These are phyloP conservation scores for Ophion obscuratus DNA, from an alignment of 2,888 invertebrate species.

Conservation along the genomic window DNA sequence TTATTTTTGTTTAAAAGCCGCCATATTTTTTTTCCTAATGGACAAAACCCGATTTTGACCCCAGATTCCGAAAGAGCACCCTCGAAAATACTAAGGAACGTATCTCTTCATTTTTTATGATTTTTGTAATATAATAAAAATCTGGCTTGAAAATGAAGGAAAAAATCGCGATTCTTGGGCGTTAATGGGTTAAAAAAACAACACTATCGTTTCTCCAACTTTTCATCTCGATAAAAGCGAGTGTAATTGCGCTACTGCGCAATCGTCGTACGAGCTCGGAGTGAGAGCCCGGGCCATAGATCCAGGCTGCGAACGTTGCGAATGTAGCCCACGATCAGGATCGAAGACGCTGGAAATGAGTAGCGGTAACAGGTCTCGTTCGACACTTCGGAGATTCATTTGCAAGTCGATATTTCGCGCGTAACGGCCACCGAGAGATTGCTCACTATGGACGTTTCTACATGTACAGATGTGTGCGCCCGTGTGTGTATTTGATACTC, in stretches of 20 bases:
- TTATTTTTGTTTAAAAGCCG: too few species aligned
- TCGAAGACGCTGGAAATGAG: slow-evolving; percentile 50
- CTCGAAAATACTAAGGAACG: too few species aligned
- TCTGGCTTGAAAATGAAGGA: too few species aligned
- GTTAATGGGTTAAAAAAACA: too few species aligned
- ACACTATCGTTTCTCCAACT: slow-evolving; percentile 8
- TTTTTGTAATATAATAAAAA: too few species aligned
- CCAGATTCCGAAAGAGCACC: too few species aligned
- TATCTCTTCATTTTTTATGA: too few species aligned
- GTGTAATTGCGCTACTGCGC: slow-evolving; percentile 37
- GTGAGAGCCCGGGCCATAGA: slow-evolving; percentile 61
- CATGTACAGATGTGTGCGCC: background rate
- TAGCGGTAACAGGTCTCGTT: slow-evolving; percentile 60
- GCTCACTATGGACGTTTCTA: slow-evolving; percentile 13
- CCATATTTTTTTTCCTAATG: too few species aligned
- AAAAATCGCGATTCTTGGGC: too few species aligned
- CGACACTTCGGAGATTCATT: slow-evolving; percentile 74
- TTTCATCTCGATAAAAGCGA: slow-evolving; percentile 3
- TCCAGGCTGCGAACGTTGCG: slow-evolving; percentile 44
- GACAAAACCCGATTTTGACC: too few species aligned
- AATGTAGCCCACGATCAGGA: slow-evolving; percentile 9
- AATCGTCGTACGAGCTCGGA: background rate
- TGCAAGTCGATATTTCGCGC: slow-evolving; percentile 73
- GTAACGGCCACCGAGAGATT: background rate
- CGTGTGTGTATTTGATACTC: background rate